A percentile compares a stretch with the other conserved stretches of the same genome.
These are phyloP conservation scores for Yponomeuta sedellus DNA, from an alignment of 2,888 invertebrate species.

Conservation along the genomic window DNA sequence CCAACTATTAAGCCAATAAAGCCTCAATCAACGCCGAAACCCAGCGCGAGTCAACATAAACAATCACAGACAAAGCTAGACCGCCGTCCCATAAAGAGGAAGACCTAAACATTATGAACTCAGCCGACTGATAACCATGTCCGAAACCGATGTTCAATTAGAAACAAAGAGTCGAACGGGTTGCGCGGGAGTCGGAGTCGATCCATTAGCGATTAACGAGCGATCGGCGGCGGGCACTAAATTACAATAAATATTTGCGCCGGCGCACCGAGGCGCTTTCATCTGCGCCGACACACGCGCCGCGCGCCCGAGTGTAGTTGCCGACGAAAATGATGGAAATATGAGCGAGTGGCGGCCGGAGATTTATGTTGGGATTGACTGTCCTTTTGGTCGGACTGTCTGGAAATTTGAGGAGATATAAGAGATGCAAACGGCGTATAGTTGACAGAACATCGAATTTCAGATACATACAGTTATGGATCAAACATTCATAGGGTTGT, in stretches of 20 bases:
- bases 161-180: conserved; percentile 22
- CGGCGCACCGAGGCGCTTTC: conserved; percentile 56
- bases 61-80: not conserved
- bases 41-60: not conserved
- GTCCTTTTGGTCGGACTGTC: not conserved
- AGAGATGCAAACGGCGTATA: too few species aligned
- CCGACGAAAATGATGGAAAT: conserved; percentile 8
- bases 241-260: conserved; percentile 76
- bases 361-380: conserved; percentile 3
- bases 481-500: too few species aligned
- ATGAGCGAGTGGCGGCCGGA: not conserved
- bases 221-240: conserved; percentile 65
- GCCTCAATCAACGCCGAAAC: not conserved
- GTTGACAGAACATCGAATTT: too few species aligned
- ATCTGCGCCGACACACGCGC: conserved; percentile 70
- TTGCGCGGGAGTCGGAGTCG: conserved; percentile 46
- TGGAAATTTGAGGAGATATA: not conserved
- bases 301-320: conserved; percentile 29
- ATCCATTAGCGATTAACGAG: conserved; percentile 73
- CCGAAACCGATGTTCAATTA: conserved; percentile 14
- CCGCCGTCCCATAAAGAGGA: not conserved
- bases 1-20: not conserved
- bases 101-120: not conserved
- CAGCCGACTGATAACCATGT: conserved; percentile 9
- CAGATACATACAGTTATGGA: too few species aligned